Conservation (phyloP, 2,113 vertebrate species). For the Strix uralensis region DNA sequence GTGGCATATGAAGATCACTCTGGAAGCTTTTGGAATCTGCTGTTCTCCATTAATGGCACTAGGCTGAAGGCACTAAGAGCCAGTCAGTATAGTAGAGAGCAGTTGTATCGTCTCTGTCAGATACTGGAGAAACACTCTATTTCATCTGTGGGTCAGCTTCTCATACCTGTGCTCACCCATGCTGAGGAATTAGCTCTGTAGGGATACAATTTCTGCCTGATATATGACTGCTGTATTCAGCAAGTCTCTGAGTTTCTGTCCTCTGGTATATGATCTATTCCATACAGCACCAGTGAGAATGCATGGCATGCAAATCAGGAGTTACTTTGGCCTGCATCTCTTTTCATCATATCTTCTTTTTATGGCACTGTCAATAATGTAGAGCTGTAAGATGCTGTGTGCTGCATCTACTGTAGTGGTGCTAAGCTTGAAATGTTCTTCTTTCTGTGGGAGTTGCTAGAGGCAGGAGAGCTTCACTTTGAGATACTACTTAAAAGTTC, state of each 20-base stretch:
- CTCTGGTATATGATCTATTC: neutral
- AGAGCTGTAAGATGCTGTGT: neutral
- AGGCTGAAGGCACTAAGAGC: neutral
- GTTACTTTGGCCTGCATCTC: neutral
- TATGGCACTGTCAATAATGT: neutral
- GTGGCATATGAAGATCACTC: neutral
- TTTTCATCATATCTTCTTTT: neutral
- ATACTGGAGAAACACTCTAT: neutral
- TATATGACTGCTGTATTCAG: neutral
- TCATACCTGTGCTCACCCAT: neutral
- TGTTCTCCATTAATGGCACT: neutral
- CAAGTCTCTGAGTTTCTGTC: neutral
- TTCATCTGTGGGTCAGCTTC: neutral
- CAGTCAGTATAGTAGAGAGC: neutral
- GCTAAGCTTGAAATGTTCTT: slow-evolving; percentile 18
- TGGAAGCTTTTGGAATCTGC: neutral
- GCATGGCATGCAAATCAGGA: neutral
- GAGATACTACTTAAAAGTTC: neutral
- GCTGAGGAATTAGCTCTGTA: neutral
- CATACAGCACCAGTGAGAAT: neutral
- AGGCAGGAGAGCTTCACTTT: neutral
- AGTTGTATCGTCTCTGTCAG: neutral
- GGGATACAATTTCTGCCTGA: neutral
- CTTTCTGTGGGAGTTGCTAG: slow-evolving; percentile 4
- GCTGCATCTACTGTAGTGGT: neutral